Evolutionary conservation across 1,140 invertebrate species (phyloP).

Genomic region (Piezodorus guildinii): DNA sequence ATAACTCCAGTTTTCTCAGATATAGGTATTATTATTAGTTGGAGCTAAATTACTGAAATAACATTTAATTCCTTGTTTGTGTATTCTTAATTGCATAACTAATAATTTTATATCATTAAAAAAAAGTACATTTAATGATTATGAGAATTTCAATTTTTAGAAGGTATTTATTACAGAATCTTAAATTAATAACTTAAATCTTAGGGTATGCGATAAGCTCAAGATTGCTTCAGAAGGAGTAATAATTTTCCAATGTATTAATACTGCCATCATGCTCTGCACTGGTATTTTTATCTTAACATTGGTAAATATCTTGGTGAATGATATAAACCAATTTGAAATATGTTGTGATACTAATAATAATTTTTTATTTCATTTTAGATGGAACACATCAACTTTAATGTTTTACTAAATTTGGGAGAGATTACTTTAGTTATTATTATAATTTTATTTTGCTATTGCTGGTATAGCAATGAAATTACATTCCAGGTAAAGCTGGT

Average conservation of each 20-base stretch:
- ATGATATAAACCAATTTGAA: not conserved
- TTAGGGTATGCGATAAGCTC: conserved; percentile 34
- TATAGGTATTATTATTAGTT: too few species aligned
- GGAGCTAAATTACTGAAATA: too few species aligned
- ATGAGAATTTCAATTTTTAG: too few species aligned
- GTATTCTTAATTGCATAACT: too few species aligned
- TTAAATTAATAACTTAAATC: too few species aligned
- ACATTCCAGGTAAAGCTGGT: conserved; percentile 7
- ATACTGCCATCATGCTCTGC: conserved; percentile 2
- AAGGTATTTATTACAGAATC: too few species aligned
- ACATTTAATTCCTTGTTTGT: too few species aligned
- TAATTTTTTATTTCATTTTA: not conserved
- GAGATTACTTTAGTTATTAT: conserved; percentile 10
- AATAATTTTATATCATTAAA: too few species aligned
- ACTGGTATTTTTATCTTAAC: conserved; percentile 11
- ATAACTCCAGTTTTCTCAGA: too few species aligned
- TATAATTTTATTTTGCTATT: conserved; percentile 11
- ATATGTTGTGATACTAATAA: not conserved
- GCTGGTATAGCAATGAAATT: conserved; percentile 21
- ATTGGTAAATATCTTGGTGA: not conserved
- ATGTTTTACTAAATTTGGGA: conserved; percentile 10
- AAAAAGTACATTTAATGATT: too few species aligned
- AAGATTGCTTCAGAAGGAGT: not conserved
- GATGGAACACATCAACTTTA: not conserved
- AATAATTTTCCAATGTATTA: conserved; percentile 13